These are phyloP conservation scores for Steatocranus sp. DNA, from an alignment of 2,797 vertebrate species.

Conservation along the genomic window DNA sequence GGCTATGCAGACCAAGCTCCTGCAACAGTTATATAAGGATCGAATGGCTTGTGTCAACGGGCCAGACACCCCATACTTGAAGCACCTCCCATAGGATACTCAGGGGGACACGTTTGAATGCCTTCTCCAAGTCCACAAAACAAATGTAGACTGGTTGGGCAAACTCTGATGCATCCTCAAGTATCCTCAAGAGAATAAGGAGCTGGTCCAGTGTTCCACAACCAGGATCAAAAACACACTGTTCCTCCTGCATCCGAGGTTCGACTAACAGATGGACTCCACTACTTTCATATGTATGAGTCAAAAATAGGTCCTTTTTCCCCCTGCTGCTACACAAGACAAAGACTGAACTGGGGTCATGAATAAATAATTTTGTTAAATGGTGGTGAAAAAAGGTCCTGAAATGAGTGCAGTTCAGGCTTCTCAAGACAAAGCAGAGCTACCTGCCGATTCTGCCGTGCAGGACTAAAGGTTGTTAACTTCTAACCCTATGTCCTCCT, in stretches of 20 bases:
- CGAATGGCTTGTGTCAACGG: rapidly evolving
- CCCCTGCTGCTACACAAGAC: background rate
- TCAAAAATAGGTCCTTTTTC: constrained; percentile 13
- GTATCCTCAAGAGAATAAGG: background rate
- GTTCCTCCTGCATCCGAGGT: background rate
- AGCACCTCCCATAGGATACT: background rate
- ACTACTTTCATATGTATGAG: background rate
- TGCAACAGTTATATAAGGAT: background rate
- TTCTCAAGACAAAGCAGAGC: background rate
- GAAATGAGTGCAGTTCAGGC: background rate
- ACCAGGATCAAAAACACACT: background rate
- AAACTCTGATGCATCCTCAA: background rate
- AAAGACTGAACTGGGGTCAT: constrained; percentile 15
- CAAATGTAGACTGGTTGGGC: rapidly evolving
- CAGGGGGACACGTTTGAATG: background rate
- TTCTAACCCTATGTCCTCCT: background rate
- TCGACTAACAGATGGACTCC: background rate
- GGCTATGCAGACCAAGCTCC: background rate
- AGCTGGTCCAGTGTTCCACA: background rate
- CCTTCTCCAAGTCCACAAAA: background rate
- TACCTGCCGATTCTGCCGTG: background rate
- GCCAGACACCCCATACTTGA: background rate
- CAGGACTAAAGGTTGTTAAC: background rate
- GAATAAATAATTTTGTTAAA: constrained; percentile 42
- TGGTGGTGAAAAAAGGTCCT: background rate